Base-by-base conservation (phyloP, 2,113 vertebrate species). In the Muntiacus reevesi region DNA sequence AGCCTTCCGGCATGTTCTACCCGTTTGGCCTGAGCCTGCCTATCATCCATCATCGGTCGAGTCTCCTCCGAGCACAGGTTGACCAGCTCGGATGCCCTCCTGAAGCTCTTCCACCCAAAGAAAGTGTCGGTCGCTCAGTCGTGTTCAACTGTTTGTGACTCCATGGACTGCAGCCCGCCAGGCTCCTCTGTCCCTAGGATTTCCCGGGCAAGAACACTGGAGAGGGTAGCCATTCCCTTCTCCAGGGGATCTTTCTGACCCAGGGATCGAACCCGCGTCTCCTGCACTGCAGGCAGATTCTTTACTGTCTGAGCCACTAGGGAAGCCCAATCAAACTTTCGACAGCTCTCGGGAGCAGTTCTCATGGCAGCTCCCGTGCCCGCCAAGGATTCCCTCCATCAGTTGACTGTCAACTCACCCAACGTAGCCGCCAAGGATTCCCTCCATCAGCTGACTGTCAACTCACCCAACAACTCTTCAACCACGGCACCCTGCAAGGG, bases 401-500 rank as follows among this genome's bases (percentile, higher is more conserved):
- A 2, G 43, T 55, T 7, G 27, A 43, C 23, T 14, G 9, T 60
- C 50, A 55, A 3, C 47, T 1, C 40, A 7, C 25, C 54, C 3
- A 0, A 2, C 12, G 8, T 13, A 47, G 40, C 57, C 28, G 10
- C 40, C 15, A 4, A 64, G 23, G 52, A 40, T 27, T 17, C 19
- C 40, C 33, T 3, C n/a, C 67, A 33, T 60, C 7, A 2, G 43
- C 62, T 7, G 27, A 43, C 23, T 11, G 9, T 60, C 50, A 55
- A 3, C 47, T 1, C 40, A 7, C 25, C 54, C 3, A 0, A 2
- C 0, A 3, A 13, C 76, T 76, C 40, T 47, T 43, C 47, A 28
- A n/a, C 74, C 74, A 12, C 7, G 1, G 9, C 2, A 0, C 50
- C 59, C 50, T 2, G 2, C 3, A 1, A 19, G 8, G 19, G 28